phyloP scores from a whole-genome alignment of 2,113 vertebrate species.

The Ceratotherium simum region DNA sequence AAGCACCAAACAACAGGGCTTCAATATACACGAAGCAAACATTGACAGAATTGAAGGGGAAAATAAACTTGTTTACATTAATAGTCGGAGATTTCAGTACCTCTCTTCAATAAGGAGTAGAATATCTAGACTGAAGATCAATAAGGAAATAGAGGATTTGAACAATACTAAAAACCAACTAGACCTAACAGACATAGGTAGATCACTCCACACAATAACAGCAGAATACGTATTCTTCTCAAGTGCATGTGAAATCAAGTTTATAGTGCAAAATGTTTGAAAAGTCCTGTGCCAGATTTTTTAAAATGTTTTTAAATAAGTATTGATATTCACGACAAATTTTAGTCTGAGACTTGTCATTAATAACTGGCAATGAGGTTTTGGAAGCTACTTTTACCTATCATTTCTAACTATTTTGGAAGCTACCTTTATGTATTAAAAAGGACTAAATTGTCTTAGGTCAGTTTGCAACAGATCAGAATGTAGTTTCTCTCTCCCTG shows the following conservation, averaged over 20 bases:
- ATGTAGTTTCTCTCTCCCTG: background rate
- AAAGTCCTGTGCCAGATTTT: background rate
- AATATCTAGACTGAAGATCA: background rate
- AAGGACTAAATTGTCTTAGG: background rate
- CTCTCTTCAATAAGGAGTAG: background rate
- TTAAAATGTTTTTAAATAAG: background rate
- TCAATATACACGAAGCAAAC: background rate
- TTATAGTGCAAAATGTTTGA: background rate
- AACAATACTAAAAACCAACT: background rate
- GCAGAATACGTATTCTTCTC: background rate
- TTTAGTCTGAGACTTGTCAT: background rate
- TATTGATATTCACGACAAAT: background rate
- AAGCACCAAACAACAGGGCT: background rate
- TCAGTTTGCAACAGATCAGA: background rate
- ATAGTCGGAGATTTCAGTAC: background rate
- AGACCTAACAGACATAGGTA: background rate
- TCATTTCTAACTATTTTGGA: background rate
- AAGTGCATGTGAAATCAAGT: background rate
- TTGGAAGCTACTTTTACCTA: background rate
- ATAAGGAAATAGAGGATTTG: background rate
- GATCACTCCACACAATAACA: background rate
- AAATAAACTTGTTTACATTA: background rate
- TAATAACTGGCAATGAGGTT: background rate
- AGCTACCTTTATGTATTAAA: background rate
- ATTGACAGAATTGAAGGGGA: background rate